Base-by-base conservation (phyloP, 2,888 invertebrate species). In the Cybosia mesomella region DNA sequence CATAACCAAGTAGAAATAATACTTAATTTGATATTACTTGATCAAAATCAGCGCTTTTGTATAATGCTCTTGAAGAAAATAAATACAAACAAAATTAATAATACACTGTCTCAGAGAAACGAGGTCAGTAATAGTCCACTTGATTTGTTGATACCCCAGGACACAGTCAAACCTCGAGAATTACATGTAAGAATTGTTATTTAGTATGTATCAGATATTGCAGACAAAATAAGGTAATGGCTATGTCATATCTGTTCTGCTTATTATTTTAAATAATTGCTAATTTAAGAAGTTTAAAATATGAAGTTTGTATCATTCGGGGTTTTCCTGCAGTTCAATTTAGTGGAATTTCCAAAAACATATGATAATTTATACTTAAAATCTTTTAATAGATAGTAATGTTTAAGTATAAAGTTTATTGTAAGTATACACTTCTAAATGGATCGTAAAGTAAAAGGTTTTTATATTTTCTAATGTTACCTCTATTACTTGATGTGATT, bases 261-360 rank as follows among this genome's bases (percentile, higher is more conserved):
- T 69, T 72, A 70, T 53, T 43, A 71, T 72, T 54, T 54, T 43
- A 64, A 59, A 66, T 61, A 69, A 72, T 72, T 64, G 61, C 70
- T 67, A 61, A 2, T 8, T 49, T 69, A 63, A 58, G 13, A 58
- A 21, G 65, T 67, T 74, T 67, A 68, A 64, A 59, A 54, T 68
- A 62, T 65, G 24, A 43, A 61, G 58, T 64, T 64, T 64, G 21
- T 66, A 18, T 71, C 68, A 71, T 58, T 59, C 59, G 39, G 69
- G 71, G 34, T 59, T 79, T 78, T 66, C 76, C 71, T 9, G n/a
- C 49, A 61, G 55, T 64, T 22, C 10, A 13, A 73, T 72, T 61
- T 63, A 72, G 68, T 49, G 21, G 3, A 49, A 65, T 72, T 58
- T 54, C 55, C 58, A 58, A 72, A 73, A 49, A 66, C 60, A 61